Evolutionary conservation across 2,797 vertebrate species (phyloP).

Genomic region (Fistularia commersonii): DNA sequence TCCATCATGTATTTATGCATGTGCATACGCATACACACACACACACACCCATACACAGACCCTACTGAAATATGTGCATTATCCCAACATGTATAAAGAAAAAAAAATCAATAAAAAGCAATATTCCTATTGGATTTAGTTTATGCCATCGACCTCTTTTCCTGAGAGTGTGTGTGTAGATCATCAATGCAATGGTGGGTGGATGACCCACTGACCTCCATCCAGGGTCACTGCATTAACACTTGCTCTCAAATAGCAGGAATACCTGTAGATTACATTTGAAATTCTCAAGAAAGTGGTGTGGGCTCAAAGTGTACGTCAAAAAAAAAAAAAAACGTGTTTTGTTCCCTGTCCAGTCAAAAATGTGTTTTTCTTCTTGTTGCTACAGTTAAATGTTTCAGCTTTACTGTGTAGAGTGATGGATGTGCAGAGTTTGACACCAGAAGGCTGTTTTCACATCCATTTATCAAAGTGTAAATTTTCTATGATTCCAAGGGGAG

Average conservation of each 20-base stretch:
- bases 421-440: too few species aligned
- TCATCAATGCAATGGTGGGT: slow-evolving; percentile 49
- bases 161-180: slow-evolving; percentile 40
- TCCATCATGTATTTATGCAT: slow-evolving; percentile 57
- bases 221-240: slow-evolving; percentile 44
- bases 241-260: slow-evolving; percentile 11
- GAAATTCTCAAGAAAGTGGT: too few species aligned
- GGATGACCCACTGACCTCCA: slow-evolving; percentile 57
- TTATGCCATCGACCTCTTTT: slow-evolving; percentile 64
- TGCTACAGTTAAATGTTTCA: too few species aligned
- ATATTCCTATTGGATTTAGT: slow-evolving; percentile 75
- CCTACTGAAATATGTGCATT: slow-evolving; percentile 58
- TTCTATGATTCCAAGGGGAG: too few species aligned
- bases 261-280: too few species aligned
- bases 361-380: too few species aligned
- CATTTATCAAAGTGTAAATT: slow-evolving; percentile 5
- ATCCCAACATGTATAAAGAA: slow-evolving; percentile 63
- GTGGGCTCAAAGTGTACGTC: too few species aligned
- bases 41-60: slow-evolving; percentile 4
- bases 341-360: too few species aligned
- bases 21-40: slow-evolving; percentile 6
- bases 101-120: slow-evolving; percentile 73
- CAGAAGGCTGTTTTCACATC: too few species aligned
- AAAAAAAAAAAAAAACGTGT: too few species aligned
- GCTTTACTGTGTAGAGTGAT: too few species aligned